A percentile compares a stretch with the other conserved stretches of the same genome.
These are phyloP conservation scores for Craseonycteris thonglongyai DNA, from an alignment of 2,113 vertebrate species.

Conservation along the genomic window DNA sequence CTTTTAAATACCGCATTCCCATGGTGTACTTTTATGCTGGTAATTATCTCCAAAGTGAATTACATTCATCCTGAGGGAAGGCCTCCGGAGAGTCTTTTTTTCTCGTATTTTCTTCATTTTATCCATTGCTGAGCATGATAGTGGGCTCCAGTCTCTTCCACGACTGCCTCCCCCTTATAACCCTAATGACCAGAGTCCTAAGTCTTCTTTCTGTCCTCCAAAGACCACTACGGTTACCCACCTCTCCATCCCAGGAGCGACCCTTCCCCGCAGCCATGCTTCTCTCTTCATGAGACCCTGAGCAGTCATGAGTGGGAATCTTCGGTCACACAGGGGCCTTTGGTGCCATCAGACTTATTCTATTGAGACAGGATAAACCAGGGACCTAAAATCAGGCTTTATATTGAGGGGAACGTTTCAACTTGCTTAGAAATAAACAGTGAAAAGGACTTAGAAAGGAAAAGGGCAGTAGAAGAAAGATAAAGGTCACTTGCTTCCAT, in stretches of 20 bases:
- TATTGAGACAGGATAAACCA: not conserved
- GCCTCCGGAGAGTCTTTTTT: not conserved
- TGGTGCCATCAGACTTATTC: not conserved
- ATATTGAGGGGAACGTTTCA: not conserved
- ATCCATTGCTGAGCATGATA: not conserved
- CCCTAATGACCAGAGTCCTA: not conserved
- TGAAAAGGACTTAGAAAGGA: not conserved
- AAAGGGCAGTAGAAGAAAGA: not conserved
- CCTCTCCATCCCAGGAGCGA: fast-evolving
- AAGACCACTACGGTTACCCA: not conserved
- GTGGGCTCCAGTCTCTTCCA: not conserved
- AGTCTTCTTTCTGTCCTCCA: not conserved
- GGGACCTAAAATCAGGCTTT: not conserved
- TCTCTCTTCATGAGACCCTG: not conserved
- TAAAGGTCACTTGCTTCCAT: fast-evolving
- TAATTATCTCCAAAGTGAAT: slow-evolving; percentile 30
- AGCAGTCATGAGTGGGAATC: not conserved
- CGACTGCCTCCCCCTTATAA: fast-evolving
- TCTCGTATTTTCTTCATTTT: not conserved
- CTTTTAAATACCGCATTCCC: not conserved
- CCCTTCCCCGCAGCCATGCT: fast-evolving
- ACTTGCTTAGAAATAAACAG: not conserved
- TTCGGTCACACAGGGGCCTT: not conserved
- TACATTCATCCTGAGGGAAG: not conserved
- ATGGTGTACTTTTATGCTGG: not conserved